phyloP scores from a whole-genome alignment of 2,888 invertebrate genomes.

The Meliscaeva auricollis region DNA sequence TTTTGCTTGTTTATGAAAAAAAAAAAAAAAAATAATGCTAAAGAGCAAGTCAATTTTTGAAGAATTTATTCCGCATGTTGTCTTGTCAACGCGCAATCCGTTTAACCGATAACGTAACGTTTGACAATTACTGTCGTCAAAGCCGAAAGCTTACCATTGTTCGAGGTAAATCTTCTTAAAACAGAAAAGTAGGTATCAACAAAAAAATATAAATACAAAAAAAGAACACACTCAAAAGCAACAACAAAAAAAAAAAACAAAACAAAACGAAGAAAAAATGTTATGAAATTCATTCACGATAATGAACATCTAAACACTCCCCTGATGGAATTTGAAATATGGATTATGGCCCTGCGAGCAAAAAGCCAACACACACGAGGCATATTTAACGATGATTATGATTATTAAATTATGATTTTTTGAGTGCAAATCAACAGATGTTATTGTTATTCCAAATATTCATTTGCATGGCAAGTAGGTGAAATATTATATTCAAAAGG shows the following conservation, averaged over 20 bases:
- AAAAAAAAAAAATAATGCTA: constrained; percentile 10
- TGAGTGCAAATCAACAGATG: constrained; percentile 25
- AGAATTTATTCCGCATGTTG: constrained; percentile 31
- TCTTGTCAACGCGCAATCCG: constrained; percentile 28
- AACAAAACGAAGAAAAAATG: neutral
- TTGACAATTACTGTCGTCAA: constrained; percentile 50
- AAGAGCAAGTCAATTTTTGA: constrained; percentile 65
- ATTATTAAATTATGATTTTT: constrained; percentile 38
- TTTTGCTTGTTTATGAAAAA: neutral
- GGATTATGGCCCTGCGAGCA: constrained; percentile 5
- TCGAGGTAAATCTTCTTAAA: constrained; percentile 29
- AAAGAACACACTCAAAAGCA: neutral
- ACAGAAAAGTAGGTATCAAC: neutral
- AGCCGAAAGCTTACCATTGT: constrained; percentile 48
- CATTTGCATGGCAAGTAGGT: constrained; percentile 39
- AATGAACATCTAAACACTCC: constrained; percentile 41
- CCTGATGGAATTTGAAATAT: constrained; percentile 39
- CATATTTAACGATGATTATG: constrained; percentile 35
- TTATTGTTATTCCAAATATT: constrained; percentile 26
- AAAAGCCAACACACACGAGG: constrained; percentile 24
- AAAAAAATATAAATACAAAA: too few species aligned
- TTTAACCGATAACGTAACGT: constrained; percentile 42
- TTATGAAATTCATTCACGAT: constrained; percentile 36
- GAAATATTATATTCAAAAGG: constrained; percentile 12
- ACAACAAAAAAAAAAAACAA: neutral